Percentiles rank a stretch among this genome's conserved stretches.
These are phyloP conservation scores for Archilochus colubris DNA, from an alignment of 2,113 vertebrate genomes.

Conservation along the genomic window DNA sequence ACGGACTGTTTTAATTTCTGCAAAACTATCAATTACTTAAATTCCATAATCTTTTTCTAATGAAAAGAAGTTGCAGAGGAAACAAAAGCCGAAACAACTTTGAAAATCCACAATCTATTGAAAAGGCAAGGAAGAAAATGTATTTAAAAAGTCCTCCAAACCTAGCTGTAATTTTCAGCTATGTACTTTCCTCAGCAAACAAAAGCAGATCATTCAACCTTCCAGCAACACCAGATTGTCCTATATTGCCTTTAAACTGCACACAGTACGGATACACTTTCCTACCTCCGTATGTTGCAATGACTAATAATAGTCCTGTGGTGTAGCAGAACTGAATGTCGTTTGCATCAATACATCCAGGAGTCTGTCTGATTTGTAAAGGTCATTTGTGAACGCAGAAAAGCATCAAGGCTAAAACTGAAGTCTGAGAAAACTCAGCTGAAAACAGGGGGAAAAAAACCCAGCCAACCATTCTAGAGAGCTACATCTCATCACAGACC, in stretches of 20 bases:
- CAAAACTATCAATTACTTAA: not conserved
- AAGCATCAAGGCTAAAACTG: not conserved
- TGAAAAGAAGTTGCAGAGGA: not conserved
- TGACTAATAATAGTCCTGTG: conserved; percentile 75
- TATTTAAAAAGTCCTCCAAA: not conserved
- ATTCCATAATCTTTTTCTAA: not conserved
- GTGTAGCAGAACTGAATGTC: conserved; percentile 56
- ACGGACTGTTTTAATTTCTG: not conserved
- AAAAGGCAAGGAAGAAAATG: not conserved
- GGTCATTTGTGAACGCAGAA: conserved; percentile 54
- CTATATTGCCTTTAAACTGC: conserved; percentile 48
- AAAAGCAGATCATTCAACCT: conserved; percentile 36
- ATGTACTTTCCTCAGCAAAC: conserved; percentile 31
- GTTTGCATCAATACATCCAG: conserved; percentile 46
- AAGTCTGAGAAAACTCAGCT: not conserved
- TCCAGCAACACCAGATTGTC: conserved; percentile 27
- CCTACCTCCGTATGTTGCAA: conserved; percentile 61
- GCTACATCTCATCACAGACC: not conserved
- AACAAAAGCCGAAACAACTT: not conserved
- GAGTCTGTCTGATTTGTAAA: conserved; percentile 49
- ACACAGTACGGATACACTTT: conserved; percentile 30
- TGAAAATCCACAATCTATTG: not conserved
- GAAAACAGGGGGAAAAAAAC: not conserved
- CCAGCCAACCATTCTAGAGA: not conserved
- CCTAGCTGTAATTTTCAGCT: not conserved